Base-by-base conservation (phyloP, 2,888 invertebrate species). In the Eledona agricola region DNA sequence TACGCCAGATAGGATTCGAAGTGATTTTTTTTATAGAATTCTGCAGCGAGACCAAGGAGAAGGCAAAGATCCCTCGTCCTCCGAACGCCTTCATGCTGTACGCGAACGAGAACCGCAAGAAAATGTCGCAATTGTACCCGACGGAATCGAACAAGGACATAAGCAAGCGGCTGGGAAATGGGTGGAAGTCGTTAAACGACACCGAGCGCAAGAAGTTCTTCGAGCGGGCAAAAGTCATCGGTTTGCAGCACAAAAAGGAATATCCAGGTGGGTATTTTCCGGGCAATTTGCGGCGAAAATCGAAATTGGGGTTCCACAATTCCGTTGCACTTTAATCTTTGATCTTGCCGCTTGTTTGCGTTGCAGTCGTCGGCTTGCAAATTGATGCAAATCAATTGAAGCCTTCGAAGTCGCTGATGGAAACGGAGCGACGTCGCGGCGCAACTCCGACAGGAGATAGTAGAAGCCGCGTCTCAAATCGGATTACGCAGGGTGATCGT, bases 1-100 rank as follows among this genome's bases (percentile, higher is more conserved):
- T n/a, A n/a, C n/a, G n/a, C n/a, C n/a, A n/a, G n/a, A n/a, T n/a
- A n/a, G n/a, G n/a, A n/a, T 13, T 37, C 23, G 35, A 22, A 6
- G 20, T 22, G n/a, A 7, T 11, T 11, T 5, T 10, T 17, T 20
- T 7, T 17, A 2, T 23, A 54, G 54, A 37, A 22, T 43, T 34
- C 16, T 19, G 3, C 28, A 38, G 31, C 7, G 49, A 43, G 11
- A 10, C 5, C 13, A 55, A 45, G 16, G 25, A 42, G 1, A 54
- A 55, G 19, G 45, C 58, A 50, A 81, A 79, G 71, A 83, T 84
- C 15, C 83, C 82, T 1, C 74, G 84, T 23, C 85, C 85, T 1
- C 82, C 82, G 1, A 84, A 85, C 66, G 83, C 84, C 1, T 85
- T 85, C 62, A 84, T 85, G 83, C 72, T 84, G 4, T 84, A 82